These are phyloP conservation scores for Noctua pronuba DNA, from an alignment of 2,888 invertebrate genomes.

Conservation along the genomic window DNA sequence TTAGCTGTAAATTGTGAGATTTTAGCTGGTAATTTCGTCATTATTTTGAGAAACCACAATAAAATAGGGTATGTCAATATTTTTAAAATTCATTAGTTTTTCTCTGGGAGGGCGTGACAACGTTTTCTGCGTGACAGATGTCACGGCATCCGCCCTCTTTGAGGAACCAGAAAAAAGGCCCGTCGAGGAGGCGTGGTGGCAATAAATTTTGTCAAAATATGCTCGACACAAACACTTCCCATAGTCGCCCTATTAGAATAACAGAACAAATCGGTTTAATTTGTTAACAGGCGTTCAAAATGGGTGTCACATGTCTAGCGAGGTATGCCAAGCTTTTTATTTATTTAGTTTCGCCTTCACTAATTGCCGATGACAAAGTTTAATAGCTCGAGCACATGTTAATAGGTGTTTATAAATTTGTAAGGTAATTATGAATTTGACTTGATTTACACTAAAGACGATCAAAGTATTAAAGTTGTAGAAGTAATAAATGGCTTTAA, in stretches of 20 bases:
- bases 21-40: background rate
- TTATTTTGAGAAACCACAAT: background rate
- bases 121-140: constrained; percentile 86
- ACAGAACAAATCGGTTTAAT: constrained; percentile 90
- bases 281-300: constrained; percentile 89
- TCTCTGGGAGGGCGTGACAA: constrained; percentile 82
- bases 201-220: constrained; percentile 91
- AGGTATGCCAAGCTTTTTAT: constrained; percentile 77
- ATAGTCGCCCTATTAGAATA: constrained; percentile 88
- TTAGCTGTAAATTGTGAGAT: background rate
- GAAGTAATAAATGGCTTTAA: constrained; percentile 14
- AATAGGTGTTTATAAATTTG: constrained; percentile 75
- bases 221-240: constrained; percentile 89
- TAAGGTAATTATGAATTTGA: constrained; percentile 50
- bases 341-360: constrained; percentile 86
- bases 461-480: constrained; percentile 14
- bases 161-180: constrained; percentile 79
- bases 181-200: constrained; percentile 87
- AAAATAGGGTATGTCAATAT: constrained; percentile 67
- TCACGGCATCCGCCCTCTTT: constrained; percentile 84
- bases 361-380: constrained; percentile 89
- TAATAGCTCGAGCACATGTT: constrained; percentile 88
- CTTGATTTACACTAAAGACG: constrained; percentile 29
- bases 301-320: constrained; percentile 88
- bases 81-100: constrained; percentile 77